These are phyloP conservation scores for Epinephelus lanceolatus DNA, from an alignment of 2,113 vertebrate species.

Conservation along the genomic window DNA sequence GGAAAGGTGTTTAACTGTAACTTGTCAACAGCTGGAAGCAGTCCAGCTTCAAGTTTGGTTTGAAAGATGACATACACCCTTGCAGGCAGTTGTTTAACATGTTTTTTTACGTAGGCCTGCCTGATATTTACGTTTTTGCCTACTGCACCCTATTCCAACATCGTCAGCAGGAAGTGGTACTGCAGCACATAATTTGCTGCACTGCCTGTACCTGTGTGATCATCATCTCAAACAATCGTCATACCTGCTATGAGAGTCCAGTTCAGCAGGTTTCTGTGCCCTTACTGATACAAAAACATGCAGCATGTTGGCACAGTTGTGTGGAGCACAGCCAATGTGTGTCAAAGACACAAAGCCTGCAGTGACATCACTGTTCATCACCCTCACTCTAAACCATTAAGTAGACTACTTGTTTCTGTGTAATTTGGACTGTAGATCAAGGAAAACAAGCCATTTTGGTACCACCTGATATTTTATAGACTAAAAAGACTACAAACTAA, in stretches of 20 bases:
- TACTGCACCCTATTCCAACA: not conserved
- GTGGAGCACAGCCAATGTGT: not conserved
- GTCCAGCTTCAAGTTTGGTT: not conserved
- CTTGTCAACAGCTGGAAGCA: not conserved
- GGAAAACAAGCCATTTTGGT: too few species aligned
- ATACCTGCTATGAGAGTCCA: not conserved
- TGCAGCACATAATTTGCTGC: too few species aligned
- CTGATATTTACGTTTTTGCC: not conserved
- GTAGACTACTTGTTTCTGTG: not conserved
- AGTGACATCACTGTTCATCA: not conserved
- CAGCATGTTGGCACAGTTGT: not conserved
- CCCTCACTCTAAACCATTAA: not conserved
- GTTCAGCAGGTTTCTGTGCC: not conserved
- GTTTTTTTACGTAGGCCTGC: not conserved
- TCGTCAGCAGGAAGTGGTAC: not conserved
- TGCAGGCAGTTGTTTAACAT: too few species aligned
- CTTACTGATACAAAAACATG: not conserved
- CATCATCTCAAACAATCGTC: not conserved
- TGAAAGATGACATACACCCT: not conserved
- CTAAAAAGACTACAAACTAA: too few species aligned
- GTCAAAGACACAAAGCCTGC: not conserved
- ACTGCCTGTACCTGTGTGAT: not conserved
- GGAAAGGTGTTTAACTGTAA: not conserved
- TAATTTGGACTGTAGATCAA: too few species aligned
- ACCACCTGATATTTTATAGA: too few species aligned